Evolutionary conservation across 2,113 vertebrate genomes (phyloP).

Genomic region (Brachyhypopomus occidentalis): DNA sequence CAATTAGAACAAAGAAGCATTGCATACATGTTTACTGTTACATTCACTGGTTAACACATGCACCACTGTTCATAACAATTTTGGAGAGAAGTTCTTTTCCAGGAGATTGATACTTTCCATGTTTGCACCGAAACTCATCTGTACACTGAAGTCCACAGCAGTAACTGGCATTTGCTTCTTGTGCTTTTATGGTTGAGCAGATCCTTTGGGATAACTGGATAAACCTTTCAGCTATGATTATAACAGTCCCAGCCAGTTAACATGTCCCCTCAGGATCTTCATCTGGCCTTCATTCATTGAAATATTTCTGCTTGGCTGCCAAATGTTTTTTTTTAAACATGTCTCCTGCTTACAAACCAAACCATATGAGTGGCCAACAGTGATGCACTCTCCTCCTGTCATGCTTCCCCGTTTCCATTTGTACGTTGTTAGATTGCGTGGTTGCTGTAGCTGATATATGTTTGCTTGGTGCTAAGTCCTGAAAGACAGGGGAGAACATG

Average conservation of each 20-base stretch:
- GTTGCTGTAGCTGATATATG: conserved; percentile 98
- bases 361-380: conserved; percentile 39
- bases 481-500: conserved; percentile 60
- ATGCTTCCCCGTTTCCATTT: conserved; percentile 37
- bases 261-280: conserved; percentile 8
- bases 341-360: neutral
- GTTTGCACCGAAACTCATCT: conserved; percentile 21
- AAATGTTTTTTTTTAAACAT: neutral
- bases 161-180: conserved; percentile 32
- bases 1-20: conserved; percentile 43
- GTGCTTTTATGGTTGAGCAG: conserved; percentile 27
- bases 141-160: conserved; percentile 20
- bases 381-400: conserved; percentile 39
- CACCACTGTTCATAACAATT: conserved; percentile 46
- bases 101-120: neutral
- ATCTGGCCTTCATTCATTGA: conserved; percentile 14
- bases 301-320: conserved; percentile 7
- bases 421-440: conserved; percentile 85
- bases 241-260: neutral
- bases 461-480: conserved; percentile 93
- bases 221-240: conserved; percentile 8
- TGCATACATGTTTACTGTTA: conserved; percentile 50
- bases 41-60: conserved; percentile 50
- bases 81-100: conserved; percentile 8
- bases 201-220: conserved; percentile 23